phyloP scores from a whole-genome alignment of 2,888 invertebrate genomes.

The Griposia aprilina region DNA sequence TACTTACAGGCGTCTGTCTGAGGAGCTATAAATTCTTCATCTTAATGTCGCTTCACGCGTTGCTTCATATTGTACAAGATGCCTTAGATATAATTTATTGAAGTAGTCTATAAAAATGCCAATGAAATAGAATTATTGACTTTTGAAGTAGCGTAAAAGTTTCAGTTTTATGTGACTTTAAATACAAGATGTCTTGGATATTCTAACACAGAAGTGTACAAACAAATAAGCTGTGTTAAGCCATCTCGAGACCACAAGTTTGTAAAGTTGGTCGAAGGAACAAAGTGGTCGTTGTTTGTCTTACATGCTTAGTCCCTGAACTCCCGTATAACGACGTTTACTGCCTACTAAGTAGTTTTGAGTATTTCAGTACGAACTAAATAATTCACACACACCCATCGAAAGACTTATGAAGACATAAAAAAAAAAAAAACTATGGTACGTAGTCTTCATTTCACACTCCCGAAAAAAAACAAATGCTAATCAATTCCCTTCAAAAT shows the following conservation, averaged over 20 bases:
- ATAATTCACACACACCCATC: not conserved
- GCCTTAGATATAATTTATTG: not conserved
- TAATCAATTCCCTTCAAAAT: slow-evolving; percentile 5
- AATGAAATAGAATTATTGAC: not conserved
- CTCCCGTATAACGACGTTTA: not conserved
- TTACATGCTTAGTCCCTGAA: not conserved
- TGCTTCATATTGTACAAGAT: slow-evolving; percentile 31
- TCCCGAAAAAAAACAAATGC: not conserved
- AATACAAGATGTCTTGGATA: not conserved
- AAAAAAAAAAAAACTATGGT: not conserved
- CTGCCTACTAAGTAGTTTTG: not conserved
- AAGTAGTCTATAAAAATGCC: not conserved
- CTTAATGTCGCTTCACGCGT: slow-evolving; percentile 38
- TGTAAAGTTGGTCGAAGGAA: slow-evolving; percentile 3
- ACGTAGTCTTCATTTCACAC: not conserved
- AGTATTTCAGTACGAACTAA: not conserved
- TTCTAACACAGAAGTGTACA: not conserved
- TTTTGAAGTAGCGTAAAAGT: not conserved
- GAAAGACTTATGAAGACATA: not conserved
- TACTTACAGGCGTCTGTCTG: slow-evolving; percentile 57
- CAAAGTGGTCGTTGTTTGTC: not conserved
- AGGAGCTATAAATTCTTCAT: slow-evolving; percentile 25
- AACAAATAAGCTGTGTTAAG: slow-evolving; percentile 24
- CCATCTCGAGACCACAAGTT: slow-evolving; percentile 15
- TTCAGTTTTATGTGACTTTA: not conserved